Evolutionary conservation across 2,113 vertebrate species (phyloP).

Genomic region (Echinops telfairi): DNA sequence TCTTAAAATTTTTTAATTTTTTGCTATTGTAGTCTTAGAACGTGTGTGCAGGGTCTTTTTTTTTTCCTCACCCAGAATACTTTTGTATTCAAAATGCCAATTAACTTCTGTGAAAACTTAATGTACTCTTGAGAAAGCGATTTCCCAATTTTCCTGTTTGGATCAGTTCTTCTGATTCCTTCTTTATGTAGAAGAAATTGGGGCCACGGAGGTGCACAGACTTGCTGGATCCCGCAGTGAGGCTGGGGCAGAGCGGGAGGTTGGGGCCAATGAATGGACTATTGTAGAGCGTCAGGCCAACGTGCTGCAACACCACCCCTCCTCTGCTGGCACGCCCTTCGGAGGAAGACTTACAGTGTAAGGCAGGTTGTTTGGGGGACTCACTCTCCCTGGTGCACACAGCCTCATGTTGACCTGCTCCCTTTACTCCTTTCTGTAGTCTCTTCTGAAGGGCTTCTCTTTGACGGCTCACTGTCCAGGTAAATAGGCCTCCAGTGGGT

Average conservation of each 20-base stretch:
- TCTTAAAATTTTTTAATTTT: not conserved
- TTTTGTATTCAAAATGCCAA: conserved; percentile 49
- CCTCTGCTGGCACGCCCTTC: not conserved
- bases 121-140: not conserved
- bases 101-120: conserved; percentile 49
- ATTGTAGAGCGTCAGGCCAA: conserved; percentile 49
- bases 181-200: not conserved
- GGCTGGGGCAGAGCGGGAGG: conserved; percentile 33
- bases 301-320: conserved; percentile 37
- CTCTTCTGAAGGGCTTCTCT: not conserved
- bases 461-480: not conserved
- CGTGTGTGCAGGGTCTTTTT: not conserved
- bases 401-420: not conserved
- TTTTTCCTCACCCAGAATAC: not conserved
- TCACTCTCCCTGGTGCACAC: not conserved
- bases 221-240: conserved; percentile 21
- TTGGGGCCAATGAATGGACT: conserved; percentile 59
- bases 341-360: not conserved
- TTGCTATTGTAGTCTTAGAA: not conserved
- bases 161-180: not conserved
- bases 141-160: conserved; percentile 31
- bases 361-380: not conserved
- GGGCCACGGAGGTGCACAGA: not conserved
- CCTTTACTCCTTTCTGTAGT: not conserved
- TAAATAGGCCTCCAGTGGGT: not conserved